A percentile compares a stretch with the other conserved stretches of the same genome.
Conservation (phyloP, 2,888 invertebrate species). For the Noctua comes region DNA sequence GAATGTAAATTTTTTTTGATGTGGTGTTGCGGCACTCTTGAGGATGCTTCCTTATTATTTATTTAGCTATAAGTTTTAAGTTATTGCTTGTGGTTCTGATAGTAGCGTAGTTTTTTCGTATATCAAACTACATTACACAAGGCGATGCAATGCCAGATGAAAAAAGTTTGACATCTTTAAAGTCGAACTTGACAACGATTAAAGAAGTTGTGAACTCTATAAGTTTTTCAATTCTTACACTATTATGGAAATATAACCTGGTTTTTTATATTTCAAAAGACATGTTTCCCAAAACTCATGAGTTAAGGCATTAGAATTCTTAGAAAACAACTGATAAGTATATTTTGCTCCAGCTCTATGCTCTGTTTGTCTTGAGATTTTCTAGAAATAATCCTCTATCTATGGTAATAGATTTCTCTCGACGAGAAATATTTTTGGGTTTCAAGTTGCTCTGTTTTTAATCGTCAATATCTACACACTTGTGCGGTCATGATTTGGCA, state of each 20-base stretch:
- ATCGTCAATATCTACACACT: background rate
- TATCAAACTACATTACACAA: background rate
- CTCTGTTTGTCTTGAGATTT: background rate
- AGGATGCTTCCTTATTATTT: background rate
- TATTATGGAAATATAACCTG: background rate
- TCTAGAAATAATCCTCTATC: background rate
- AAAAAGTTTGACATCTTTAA: background rate
- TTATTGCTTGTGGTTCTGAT: background rate
- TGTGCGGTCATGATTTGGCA: background rate
- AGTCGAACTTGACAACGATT: background rate
- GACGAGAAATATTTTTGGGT: slow-evolving; percentile 17
- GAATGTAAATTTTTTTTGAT: slow-evolving; percentile 30
- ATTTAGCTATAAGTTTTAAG: background rate
- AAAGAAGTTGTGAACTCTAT: background rate
- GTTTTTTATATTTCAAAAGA: background rate
- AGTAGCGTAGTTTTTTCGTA: background rate
- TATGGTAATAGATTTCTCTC: background rate
- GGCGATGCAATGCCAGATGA: background rate
- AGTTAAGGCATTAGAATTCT: background rate
- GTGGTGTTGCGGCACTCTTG: slow-evolving; percentile 9
- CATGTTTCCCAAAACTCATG: background rate
- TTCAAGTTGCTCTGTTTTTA: background rate
- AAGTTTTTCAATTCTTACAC: background rate
- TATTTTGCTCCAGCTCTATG: no score
- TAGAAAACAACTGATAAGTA: background rate